A percentile compares a stretch with the other conserved stretches of the same genome.
These are phyloP conservation scores for Tortrix viridana DNA, from an alignment of 2,888 invertebrate genomes.

Conservation along the genomic window DNA sequence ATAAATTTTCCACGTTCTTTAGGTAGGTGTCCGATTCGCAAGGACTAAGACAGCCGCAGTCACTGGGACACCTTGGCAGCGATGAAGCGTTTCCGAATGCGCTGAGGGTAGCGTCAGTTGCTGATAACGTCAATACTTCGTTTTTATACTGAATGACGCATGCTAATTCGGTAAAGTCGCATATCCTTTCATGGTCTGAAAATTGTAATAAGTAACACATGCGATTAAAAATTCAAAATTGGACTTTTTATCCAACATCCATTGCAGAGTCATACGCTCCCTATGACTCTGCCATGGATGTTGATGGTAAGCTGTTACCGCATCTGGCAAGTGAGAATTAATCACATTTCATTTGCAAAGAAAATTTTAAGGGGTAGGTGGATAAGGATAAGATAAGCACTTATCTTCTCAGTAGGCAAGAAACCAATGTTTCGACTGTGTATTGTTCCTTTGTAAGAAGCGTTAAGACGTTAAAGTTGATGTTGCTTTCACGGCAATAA, in stretches of 20 bases:
- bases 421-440: no score
- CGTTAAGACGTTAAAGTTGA: not conserved
- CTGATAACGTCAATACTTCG: slow-evolving; percentile 62
- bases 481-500: not conserved
- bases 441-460: no score
- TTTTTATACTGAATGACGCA: slow-evolving; percentile 64
- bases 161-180: slow-evolving; percentile 62
- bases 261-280: no score
- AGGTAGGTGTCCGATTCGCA: slow-evolving; percentile 69
- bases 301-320: no score
- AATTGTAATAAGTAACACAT: not conserved
- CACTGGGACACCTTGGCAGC: slow-evolving; percentile 59
- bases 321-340: no score
- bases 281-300: no score
- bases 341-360: no score
- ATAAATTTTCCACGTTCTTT: slow-evolving; percentile 60
- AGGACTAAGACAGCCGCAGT: slow-evolving; percentile 67
- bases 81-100: slow-evolving; percentile 46
- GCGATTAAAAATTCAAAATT: no score
- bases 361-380: no score
- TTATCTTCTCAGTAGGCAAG: no score
- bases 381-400: no score
- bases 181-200: slow-evolving; percentile 67
- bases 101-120: slow-evolving; percentile 52
- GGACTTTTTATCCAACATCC: no score